Conservation (phyloP, 64 coral and sea anemone genomes). For the Stichodactyla helianthus region DNA sequence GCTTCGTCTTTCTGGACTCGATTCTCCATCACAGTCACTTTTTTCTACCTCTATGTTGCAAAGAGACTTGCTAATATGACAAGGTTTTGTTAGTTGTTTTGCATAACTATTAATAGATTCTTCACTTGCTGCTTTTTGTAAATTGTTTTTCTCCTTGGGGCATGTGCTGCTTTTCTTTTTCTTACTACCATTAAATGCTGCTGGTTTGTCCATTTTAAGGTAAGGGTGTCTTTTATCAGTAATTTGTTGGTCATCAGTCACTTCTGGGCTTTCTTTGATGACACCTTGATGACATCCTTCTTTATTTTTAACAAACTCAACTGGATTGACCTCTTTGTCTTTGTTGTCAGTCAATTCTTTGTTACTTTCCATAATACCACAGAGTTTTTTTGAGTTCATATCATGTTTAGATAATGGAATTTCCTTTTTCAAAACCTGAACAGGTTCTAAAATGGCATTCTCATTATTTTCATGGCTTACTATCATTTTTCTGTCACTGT, state of each 20-base stretch:
- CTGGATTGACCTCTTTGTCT: too few species aligned
- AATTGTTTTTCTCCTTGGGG: not conserved
- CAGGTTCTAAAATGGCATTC: too few species aligned
- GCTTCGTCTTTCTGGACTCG: not conserved
- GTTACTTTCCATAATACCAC: not conserved
- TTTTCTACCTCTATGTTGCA: not conserved
- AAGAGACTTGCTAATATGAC: slow-evolving; percentile 1
- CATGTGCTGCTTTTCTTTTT: not conserved
- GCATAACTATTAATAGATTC: not conserved
- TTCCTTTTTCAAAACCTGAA: too few species aligned
- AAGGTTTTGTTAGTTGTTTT: not conserved
- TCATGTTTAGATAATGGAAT: too few species aligned
- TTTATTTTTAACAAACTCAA: not conserved
- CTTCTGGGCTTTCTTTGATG: not conserved
- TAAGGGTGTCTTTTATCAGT: not conserved
- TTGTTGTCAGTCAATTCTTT: not conserved
- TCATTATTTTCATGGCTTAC: too few species aligned
- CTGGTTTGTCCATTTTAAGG: not conserved
- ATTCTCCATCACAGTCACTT: not conserved
- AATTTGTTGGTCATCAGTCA: not conserved
- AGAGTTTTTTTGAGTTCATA: not conserved
- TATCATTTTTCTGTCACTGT: too few species aligned
- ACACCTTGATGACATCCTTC: not conserved
- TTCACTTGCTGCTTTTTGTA: not conserved
- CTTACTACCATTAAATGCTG: not conserved